Base-by-base conservation (phyloP, 2,797 vertebrate genomes). In the Scolopax rusticola region DNA sequence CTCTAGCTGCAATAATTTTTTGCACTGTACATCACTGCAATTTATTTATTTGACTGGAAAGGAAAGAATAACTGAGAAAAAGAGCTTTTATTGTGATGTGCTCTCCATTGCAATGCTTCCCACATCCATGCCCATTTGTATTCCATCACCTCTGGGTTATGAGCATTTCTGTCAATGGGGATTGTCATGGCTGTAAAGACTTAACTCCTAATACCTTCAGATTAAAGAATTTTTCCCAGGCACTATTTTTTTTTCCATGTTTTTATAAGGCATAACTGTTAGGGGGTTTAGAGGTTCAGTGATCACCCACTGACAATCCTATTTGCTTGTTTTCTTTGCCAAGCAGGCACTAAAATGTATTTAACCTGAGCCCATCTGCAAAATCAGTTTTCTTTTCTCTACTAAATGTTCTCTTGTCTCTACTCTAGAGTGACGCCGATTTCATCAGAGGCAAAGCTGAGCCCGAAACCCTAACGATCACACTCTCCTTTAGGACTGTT, bases 41-140 rank as follows among this genome's bases (percentile, higher is more conserved):
- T 95, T 93, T 95, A 93, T 94, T 93, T 93, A 95, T 96, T 95
- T 88, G 69, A 90, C 90, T 78, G 83, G 77, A 97, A 95, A 90
- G 61, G 63, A 90, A 88, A 79, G 63, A 45, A 67, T 80, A 91
- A 88, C 87, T 64, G 63, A 89, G 85, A 82, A 86, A 81, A 61
- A 67, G 78, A 93, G 74, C 20, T 88, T 94, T 92, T 94, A 93
- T 86, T 95, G 91, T 77, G 70, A 83, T 86, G 57, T 92, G 65
- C 41, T 95, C 59, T 85, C 68, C 81, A 56, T 40, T 71, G 75
- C 57, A 96, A 73, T 64, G 76, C 61, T 86, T 95, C 90, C 81
- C 60, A 90, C 43, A 95, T 71, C 57, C 92, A 80, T 67, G 84
- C 67, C 80, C 74, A 89, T 75, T 97, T 90, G 67, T 84, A 89